phyloP scores from a whole-genome alignment of 2,888 invertebrate genomes.

The Priocnemis perturbator region DNA sequence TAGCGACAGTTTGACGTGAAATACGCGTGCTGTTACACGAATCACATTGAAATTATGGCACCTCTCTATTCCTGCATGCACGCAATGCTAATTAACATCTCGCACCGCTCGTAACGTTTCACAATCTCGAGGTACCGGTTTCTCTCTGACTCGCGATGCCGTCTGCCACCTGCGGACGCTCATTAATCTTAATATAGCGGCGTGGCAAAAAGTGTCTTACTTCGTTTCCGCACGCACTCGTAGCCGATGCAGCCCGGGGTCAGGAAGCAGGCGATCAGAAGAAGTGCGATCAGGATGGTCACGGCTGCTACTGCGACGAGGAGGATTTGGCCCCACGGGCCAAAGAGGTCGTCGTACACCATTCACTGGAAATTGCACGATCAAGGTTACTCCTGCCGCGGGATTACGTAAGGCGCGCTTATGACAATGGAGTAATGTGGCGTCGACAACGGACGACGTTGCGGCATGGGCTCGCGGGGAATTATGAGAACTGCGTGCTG shows the following conservation, averaged over 20 bases:
- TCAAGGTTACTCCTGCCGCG: background rate
- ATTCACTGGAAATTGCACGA: slow-evolving; percentile 65
- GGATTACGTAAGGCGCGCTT: no score
- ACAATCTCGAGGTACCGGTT: slow-evolving; percentile 1
- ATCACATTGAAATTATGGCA: no score
- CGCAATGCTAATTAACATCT: background rate
- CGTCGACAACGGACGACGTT: no score
- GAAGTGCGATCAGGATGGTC: slow-evolving; percentile 61
- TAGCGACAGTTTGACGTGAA: no score
- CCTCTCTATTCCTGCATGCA: no score
- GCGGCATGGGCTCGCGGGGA: no score
- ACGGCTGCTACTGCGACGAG: slow-evolving; percentile 66
- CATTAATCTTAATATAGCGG: slow-evolving; percentile 21
- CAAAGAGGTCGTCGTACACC: slow-evolving; percentile 67
- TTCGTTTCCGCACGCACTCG: slow-evolving; percentile 66
- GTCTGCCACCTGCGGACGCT: slow-evolving; percentile 3
- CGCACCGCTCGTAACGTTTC: background rate
- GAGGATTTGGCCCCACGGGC: slow-evolving; percentile 71
- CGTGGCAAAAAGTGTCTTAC: slow-evolving; percentile 55
- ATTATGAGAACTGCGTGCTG: no score
- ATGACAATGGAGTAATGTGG: no score
- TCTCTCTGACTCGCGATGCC: slow-evolving; percentile 9
- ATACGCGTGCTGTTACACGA: no score
- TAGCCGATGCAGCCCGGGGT: slow-evolving; percentile 74
- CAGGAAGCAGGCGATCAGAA: slow-evolving; percentile 72